phyloP scores from a whole-genome alignment of 2,113 vertebrate species.

The Peucedramus taeniatus region DNA sequence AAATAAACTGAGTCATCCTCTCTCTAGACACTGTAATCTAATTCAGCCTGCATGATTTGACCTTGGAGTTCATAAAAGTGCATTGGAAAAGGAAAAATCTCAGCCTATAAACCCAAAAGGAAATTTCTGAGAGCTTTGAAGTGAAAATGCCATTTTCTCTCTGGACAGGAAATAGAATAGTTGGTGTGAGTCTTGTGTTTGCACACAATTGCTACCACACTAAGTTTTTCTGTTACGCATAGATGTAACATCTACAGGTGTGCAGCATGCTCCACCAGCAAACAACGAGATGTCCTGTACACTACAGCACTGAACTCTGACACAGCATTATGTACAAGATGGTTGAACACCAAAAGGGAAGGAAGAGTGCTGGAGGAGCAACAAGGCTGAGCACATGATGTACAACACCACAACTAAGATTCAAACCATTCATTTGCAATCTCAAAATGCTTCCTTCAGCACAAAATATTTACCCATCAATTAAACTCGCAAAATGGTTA shows the following conservation, averaged over 20 bases:
- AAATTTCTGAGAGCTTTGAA: background rate
- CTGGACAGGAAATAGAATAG: background rate
- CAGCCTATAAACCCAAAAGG: background rate
- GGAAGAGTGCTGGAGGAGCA: background rate
- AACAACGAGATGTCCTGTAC: background rate
- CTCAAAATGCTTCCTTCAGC: background rate
- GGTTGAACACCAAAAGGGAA: background rate
- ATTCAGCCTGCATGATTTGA: conserved; percentile 29
- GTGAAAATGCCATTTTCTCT: background rate
- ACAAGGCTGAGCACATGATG: background rate
- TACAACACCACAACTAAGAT: background rate
- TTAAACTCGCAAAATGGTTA: background rate
- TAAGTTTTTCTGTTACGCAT: background rate
- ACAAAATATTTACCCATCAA: background rate
- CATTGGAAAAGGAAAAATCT: background rate
- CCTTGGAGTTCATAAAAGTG: conserved; percentile 24
- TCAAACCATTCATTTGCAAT: background rate
- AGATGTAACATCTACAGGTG: background rate
- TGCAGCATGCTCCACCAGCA: background rate
- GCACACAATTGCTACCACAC: background rate
- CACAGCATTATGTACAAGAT: background rate
- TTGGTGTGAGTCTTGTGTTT: background rate
- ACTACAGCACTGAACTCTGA: background rate
- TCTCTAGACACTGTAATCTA: conserved; percentile 29
- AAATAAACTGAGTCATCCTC: conserved; percentile 53